Evolutionary conservation across 1,140 invertebrate genomes (phyloP).

Genomic region (Ylistrum balloti): DNA sequence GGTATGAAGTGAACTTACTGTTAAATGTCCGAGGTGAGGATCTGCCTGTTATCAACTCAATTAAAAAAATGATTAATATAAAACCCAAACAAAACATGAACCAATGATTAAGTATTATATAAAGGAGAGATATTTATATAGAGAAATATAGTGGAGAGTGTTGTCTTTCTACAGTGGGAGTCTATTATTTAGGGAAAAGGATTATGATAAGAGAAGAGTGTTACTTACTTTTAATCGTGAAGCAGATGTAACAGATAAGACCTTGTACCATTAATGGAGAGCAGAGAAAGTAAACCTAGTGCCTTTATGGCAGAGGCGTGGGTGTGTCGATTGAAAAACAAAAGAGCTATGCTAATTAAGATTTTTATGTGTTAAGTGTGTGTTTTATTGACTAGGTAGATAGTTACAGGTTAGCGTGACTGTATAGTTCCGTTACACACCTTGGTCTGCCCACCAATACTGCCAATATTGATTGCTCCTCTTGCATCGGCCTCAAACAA

Average conservation of each 20-base stretch:
- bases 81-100: no score
- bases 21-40: no score
- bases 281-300: neutral
- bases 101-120: no score
- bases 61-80: no score
- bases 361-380: constrained; percentile 28
- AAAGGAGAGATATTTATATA: no score
- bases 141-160: no score
- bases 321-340: constrained; percentile 33
- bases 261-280: neutral
- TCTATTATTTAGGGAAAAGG: no score
- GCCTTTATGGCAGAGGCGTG: neutral
- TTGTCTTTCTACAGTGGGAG: no score
- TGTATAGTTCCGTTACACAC: constrained; percentile 19
- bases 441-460: neutral
- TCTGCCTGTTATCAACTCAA: no score
- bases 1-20: no score
- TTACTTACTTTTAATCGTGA: no score
- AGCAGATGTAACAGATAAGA: neutral
- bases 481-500: neutral
- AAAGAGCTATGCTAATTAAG: constrained; percentile 26
- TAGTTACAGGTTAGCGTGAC: neutral
- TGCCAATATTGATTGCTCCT: constrained; percentile 20
- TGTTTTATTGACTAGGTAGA: constrained; percentile 31
- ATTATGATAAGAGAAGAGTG: no score